Base-by-base conservation (phyloP, 2,888 invertebrate genomes). In the Trichacis sp. region DNA sequence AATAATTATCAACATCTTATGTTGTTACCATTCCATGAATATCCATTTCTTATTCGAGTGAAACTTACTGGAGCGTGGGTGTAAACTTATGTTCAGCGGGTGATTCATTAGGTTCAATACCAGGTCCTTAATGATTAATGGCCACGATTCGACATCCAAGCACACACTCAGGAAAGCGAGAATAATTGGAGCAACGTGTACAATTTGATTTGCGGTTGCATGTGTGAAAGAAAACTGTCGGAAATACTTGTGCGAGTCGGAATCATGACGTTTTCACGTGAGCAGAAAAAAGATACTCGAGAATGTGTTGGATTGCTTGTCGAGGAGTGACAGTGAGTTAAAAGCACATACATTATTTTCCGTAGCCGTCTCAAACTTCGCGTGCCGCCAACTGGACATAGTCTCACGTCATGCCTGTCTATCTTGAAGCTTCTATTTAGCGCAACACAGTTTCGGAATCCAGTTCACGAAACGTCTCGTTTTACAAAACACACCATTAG, bases 261-360 rank as follows among this genome's bases (percentile, higher is more conserved):
- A 33, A 33, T 33, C 33, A 33, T 33, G 33, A 33, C 33, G n/a
- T 33, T 33, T 33, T 33, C 33, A 33, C 11, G 33, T 33, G n/a
- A n/a, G 33, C n/a, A 33, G 11, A 33, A 33, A 9, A 33, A 9
- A n/a, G 33, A 33, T 33, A 33, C 33, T 33, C n/a, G 33, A n/a
- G 33, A 6, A 33, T 24, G 24, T 19, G 14, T 20, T 30, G 29
- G 45, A 60, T 60, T 60, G 53, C 49, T 45, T 54, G 60, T 48
- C 60, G 53, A 40, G 48, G 53, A 17, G 18, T 11, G 40, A 61
- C 45, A 55, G 46, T 43, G 45, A 33, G 17, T 29, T n/a, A 17
- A 17, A 42, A 15, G 19, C n/a, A 33, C 24, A 61, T 48, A 50
- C 45, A 54, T 60, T 50, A 46, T 49, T 50, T 54, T 36, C 45